A percentile compares a stretch with the other conserved stretches of the same genome.
These are phyloP conservation scores for Chanos chanos DNA, from an alignment of 2,797 vertebrate genomes.

Conservation along the genomic window DNA sequence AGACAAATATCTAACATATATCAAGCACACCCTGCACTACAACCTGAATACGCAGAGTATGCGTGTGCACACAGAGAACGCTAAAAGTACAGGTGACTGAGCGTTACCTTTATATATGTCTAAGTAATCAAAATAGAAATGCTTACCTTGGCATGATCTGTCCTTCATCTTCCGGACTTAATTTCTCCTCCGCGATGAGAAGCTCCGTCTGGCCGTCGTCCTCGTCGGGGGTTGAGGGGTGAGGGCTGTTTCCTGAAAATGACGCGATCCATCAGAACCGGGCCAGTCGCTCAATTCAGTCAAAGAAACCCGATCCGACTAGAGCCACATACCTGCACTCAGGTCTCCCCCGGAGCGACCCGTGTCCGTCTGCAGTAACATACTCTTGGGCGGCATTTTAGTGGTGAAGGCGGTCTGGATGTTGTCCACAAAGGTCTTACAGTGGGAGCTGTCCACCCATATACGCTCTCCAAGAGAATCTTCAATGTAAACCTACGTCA, in stretches of 20 bases:
- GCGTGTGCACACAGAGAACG: no score
- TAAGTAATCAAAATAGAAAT: neutral
- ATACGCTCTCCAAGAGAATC: slow-evolving; percentile 95
- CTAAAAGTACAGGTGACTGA: no score
- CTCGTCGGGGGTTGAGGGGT: slow-evolving; percentile 92
- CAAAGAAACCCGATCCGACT: neutral
- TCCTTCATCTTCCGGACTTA: slow-evolving; percentile 93
- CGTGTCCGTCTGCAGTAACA: slow-evolving; percentile 86
- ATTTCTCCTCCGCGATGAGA: slow-evolving; percentile 95
- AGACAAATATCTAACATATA: no score
- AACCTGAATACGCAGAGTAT: no score
- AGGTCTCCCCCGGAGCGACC: slow-evolving; percentile 85
- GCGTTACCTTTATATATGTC: neutral
- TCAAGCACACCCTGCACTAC: no score
- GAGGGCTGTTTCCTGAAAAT: slow-evolving; percentile 88
- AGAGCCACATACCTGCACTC: slow-evolving; percentile 80
- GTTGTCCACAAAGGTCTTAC: slow-evolving; percentile 95
- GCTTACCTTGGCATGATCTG: slow-evolving; percentile 92
- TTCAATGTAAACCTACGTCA: slow-evolving; percentile 91
- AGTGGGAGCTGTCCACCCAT: slow-evolving; percentile 98
- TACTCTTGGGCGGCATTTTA: slow-evolving; percentile 93
- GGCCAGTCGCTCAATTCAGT: neutral
- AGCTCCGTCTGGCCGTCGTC: slow-evolving; percentile 94
- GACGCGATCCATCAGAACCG: neutral
- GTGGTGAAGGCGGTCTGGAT: slow-evolving; percentile 96